Base-by-base conservation (phyloP, 2,797 vertebrate species). In the Sebastes trivittatus region DNA sequence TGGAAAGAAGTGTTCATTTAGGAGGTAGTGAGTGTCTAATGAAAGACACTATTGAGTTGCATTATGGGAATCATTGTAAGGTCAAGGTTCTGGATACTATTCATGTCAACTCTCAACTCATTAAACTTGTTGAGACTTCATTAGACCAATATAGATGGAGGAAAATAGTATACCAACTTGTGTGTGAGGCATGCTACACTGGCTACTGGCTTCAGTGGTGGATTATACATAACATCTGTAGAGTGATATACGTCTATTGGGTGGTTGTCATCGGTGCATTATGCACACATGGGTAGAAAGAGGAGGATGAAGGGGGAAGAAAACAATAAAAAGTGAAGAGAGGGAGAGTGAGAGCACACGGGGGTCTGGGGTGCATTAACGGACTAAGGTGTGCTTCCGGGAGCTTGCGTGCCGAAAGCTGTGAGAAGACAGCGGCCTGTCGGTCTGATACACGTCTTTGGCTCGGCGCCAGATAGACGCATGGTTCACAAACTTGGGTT, bases 311-410 rank as follows among this genome's bases (percentile, higher is more conserved):
- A 32, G 65, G 59, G n/a, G 36, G 27, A 38, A 65, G 36, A 6
- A 73, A 64, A 36, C 59, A 63, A 80, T 74, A 46, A 60, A 63
- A 59, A 68, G 25, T 6, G 0, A 4, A 34, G 23, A 25, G 18
- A 54, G 46, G 20, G 67, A 29, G 23, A 56, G 46, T 4, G 29
- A 66, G 81, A 72, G 69, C 55, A 42, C 30, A 32, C 29, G 5
- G 34, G 2, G 72, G 77, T 87, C 92, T 92, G 93, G 85, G 75
- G n/a, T 65, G 86, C 86, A 88, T 93, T 92, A 92, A 36, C n/a
- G 16, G 84, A 63, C 25, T 64, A 49, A 84, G 88, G 82, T 88
- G 88, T 82, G 78, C 75, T 91, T 91, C 86, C 84, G 54, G 76
- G 34, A 38, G 81, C 25, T 92, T 87, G 90, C 89, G 87, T 93